Conservation (phyloP, 2,113 vertebrate genomes). For the Pleuronectes platessa region DNA sequence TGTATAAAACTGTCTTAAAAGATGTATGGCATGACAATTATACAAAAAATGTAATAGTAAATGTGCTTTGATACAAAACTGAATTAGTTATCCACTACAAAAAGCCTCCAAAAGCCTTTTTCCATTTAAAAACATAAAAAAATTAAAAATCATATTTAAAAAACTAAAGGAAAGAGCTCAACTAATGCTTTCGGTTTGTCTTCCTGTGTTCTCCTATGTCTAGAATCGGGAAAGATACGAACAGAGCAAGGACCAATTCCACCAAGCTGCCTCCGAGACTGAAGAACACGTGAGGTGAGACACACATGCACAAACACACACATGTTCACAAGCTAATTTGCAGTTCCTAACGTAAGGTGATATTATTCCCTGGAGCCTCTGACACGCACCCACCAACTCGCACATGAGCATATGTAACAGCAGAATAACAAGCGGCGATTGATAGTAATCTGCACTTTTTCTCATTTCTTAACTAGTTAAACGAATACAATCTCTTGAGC, state of each 20-base stretch:
- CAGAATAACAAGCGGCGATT: slow-evolving; percentile 54
- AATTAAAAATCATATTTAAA: background rate
- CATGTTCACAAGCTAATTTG: slow-evolving; percentile 34
- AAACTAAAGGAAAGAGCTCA: background rate
- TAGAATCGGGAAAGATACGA: slow-evolving; percentile 90
- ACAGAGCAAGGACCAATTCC: slow-evolving; percentile 88
- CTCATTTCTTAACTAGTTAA: slow-evolving; percentile 65
- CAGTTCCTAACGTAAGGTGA: slow-evolving; percentile 32
- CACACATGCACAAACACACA: background rate
- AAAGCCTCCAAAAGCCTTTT: background rate
- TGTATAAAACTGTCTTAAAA: too few relatives aligned
- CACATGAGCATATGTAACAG: slow-evolving; percentile 16
- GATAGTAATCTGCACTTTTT: slow-evolving; percentile 64
- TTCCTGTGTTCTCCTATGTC: slow-evolving; percentile 45
- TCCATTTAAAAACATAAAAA: background rate
- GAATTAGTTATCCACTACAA: background rate
- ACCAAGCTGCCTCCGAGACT: slow-evolving; percentile 85
- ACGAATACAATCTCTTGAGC: slow-evolving; percentile 61
- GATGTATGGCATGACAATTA: too few relatives aligned
- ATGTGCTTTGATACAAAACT: too few relatives aligned
- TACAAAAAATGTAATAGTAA: too few relatives aligned
- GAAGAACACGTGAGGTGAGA: slow-evolving; percentile 89
- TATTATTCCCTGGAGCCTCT: slow-evolving; percentile 46
- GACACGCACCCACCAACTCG: slow-evolving; percentile 24
- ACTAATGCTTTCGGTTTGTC: slow-evolving; percentile 9